Percentiles rank a stretch among this genome's conserved stretches.
Conservation (phyloP, 2,888 invertebrate genomes). For the Lithosia quadra region DNA sequence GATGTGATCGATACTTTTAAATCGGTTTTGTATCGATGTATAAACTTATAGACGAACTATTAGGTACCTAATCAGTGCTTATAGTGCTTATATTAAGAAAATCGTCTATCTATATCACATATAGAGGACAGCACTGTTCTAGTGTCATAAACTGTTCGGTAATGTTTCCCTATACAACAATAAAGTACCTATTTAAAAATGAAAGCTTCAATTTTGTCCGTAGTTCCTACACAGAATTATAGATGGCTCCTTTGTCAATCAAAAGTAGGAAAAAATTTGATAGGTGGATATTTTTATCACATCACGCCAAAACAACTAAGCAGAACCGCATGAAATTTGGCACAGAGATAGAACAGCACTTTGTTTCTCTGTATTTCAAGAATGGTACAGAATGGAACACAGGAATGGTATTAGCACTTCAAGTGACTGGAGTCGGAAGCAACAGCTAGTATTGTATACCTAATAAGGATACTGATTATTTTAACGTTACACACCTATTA, state of each 20-base stretch:
- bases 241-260: not conserved
- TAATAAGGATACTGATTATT: not conserved
- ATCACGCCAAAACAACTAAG: no score
- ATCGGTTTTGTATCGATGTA: not conserved
- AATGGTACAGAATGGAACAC: no score
- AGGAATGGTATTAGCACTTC: no score
- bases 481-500: not conserved
- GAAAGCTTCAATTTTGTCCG: not conserved
- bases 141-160: no score
- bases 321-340: no score
- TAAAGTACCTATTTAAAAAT: not conserved
- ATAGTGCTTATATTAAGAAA: not conserved
- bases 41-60: not conserved
- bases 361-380: no score
- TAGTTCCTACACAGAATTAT: not conserved
- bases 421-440: no score
- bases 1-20: not conserved
- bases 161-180: not conserved
- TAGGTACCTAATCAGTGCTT: not conserved
- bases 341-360: no score
- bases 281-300: no score
- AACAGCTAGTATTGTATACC: not conserved
- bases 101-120: not conserved
- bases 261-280: no score
- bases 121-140: constrained; percentile 13